Conservation (phyloP, 1,140 invertebrate species). For the Berghia stephanieae region DNA sequence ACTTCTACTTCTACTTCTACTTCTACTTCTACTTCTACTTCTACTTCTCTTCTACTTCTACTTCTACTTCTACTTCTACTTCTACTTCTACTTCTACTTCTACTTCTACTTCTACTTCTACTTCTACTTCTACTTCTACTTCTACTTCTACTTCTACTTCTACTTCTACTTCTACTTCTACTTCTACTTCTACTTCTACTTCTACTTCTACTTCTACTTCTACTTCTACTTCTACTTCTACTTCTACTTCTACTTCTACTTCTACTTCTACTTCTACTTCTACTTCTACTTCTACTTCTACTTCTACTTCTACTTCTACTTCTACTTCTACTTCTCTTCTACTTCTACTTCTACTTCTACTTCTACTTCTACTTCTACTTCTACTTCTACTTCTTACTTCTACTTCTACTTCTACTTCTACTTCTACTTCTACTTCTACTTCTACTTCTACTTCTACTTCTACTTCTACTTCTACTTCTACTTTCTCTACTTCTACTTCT, state of each 20-base stretch:
- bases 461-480: constrained; percentile 14
- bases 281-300: too few species aligned
- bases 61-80: background rate
- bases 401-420: constrained; percentile 32
- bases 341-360: background rate
- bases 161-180: background rate
- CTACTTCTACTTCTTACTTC: constrained; percentile 17
- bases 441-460: constrained; percentile 22
- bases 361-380: constrained; percentile 17
- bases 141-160: background rate
- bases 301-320: too few species aligned
- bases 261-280: too few species aligned
- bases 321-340: too few species aligned
- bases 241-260: too few species aligned
- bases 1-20: constrained; percentile 31
- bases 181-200: background rate
- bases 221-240: too few species aligned
- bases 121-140: background rate
- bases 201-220: constrained; percentile 10
- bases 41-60: constrained; percentile 19
- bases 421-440: constrained; percentile 31
- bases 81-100: background rate
- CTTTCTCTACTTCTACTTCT: constrained; percentile 18
- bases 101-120: background rate
- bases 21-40: constrained; percentile 34